phyloP scores from a whole-genome alignment of 1,140 invertebrate species.

The Orius insidiosus region DNA sequence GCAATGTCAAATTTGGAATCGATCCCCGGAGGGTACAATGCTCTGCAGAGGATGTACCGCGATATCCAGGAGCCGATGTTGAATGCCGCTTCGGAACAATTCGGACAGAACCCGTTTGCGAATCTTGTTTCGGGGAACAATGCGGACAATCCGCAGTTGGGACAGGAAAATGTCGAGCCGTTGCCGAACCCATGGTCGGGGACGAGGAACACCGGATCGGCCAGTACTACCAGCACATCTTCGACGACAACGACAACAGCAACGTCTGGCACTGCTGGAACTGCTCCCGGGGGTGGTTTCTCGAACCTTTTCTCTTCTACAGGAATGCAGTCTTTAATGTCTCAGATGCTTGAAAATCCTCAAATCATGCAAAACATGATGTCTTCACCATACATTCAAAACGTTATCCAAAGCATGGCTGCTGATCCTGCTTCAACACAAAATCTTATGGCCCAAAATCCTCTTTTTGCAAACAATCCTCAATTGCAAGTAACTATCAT shows the following conservation, averaged over 20 bases:
- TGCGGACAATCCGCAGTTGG: constrained; percentile 51
- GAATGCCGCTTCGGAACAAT: constrained; percentile 81
- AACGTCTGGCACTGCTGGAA: constrained; percentile 24
- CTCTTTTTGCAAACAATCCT: constrained; percentile 74
- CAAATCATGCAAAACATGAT: constrained; percentile 80
- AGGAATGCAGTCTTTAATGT: constrained; percentile 76
- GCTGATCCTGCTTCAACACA: constrained; percentile 70
- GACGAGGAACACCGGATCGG: constrained; percentile 22
- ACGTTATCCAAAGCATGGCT: constrained; percentile 68
- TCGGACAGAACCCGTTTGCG: constrained; percentile 69
- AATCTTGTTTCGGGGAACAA: constrained; percentile 14
- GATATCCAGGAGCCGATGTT: constrained; percentile 99
- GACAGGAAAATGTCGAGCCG: constrained; percentile 87
- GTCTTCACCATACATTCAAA: constrained; percentile 77
- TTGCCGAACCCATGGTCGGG: constrained; percentile 89
- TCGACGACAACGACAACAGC: constrained; percentile 6
- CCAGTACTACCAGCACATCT: constrained; percentile 12
- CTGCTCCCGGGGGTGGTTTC: constrained; percentile 2
- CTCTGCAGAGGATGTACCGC: constrained; percentile 90
- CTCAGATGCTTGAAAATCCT: constrained; percentile 88
- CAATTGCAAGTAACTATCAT: constrained; percentile 41
- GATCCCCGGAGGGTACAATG: constrained; percentile 89
- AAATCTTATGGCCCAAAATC: constrained; percentile 54
- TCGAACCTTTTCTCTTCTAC: constrained; percentile 43
- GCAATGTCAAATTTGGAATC: constrained; percentile 94